Conservation (phyloP, 2,113 vertebrate genomes). For the Epinephelus fuscoguttatus region DNA sequence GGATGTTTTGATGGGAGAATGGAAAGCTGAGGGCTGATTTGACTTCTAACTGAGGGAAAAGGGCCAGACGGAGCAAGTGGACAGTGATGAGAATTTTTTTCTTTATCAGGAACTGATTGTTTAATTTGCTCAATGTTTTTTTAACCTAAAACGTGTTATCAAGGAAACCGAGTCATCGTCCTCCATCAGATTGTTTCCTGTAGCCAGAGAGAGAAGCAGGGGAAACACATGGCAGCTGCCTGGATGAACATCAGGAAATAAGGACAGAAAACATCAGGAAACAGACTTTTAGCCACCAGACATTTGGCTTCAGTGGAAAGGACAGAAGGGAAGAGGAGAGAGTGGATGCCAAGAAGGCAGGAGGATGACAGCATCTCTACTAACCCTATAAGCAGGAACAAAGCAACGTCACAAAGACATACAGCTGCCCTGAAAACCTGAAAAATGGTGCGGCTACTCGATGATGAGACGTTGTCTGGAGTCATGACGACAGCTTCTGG, state of each 20-base stretch:
- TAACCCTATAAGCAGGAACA: background rate
- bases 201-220: background rate
- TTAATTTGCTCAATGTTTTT: background rate
- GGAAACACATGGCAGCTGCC: constrained; percentile 15
- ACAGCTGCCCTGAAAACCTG: background rate
- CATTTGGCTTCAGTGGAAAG: constrained; percentile 1
- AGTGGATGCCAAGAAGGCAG: background rate
- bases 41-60: constrained; percentile 5
- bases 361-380: fast-evolving
- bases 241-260: constrained; percentile 38
- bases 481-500: background rate
- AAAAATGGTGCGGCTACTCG: background rate
- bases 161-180: background rate
- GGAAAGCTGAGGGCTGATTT: constrained; percentile 1
- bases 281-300: constrained; percentile 37
- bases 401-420: background rate
- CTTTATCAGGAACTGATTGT: background rate
- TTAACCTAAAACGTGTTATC: background rate
- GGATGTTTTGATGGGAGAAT: constrained; percentile 2
- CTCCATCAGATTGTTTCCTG: background rate
- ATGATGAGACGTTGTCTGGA: background rate
- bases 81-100: background rate
- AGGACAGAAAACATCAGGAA: constrained; percentile 47
- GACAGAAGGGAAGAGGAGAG: background rate
- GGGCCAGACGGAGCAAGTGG: background rate